These are phyloP conservation scores for Indicator indicator DNA, from an alignment of 2,113 vertebrate species.

Conservation along the genomic window DNA sequence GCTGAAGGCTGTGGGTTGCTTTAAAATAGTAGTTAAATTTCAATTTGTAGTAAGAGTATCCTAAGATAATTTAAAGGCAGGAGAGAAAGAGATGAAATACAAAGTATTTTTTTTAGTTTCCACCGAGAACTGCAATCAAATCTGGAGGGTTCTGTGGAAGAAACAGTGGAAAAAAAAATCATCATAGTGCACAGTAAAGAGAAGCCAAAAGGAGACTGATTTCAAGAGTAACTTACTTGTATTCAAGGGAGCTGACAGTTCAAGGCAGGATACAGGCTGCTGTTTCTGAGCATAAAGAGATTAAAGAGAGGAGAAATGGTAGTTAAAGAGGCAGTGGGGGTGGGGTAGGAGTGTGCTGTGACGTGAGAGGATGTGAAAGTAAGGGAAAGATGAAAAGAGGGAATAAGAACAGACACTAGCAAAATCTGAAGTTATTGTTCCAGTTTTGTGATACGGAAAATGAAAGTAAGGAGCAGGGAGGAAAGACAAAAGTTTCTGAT, in stretches of 20 bases:
- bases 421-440: neutral
- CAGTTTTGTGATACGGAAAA: neutral
- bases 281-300: neutral
- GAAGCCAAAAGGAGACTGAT: neutral
- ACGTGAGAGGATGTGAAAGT: neutral
- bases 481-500: neutral
- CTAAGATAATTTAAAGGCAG: neutral
- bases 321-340: neutral
- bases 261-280: neutral
- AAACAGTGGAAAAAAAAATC: neutral
- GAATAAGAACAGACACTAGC: neutral
- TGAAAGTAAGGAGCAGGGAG: neutral
- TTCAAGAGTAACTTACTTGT: neutral
- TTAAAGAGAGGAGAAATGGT: neutral
- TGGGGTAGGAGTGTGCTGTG: neutral
- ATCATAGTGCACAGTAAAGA: neutral
- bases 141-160: neutral
- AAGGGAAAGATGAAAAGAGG: neutral
- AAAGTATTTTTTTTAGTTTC: neutral
- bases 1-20: neutral
- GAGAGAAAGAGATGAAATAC: neutral
- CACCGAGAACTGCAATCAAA: neutral
- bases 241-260: slow-evolving; percentile 1
- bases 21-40: neutral
- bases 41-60: neutral